Evolutionary conservation across 2,113 vertebrate species (phyloP), one percentile per base, ranked within the genome.

Genomic region (Orientallactaga bullata): DNA sequence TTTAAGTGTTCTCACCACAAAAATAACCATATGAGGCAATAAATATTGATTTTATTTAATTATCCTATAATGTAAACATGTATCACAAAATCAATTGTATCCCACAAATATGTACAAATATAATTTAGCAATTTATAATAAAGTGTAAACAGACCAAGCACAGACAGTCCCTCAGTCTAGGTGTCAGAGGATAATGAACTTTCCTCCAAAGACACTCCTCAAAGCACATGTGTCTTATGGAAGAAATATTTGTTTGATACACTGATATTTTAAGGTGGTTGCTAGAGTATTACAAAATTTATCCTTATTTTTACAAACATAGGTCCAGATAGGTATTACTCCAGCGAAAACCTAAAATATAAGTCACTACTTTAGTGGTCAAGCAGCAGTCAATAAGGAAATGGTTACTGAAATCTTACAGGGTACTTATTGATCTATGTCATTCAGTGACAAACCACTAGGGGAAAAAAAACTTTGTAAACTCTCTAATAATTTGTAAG

Each of bases 321-420:
- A 26, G 8, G 18, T 79, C 76, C 18, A 39, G 21, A 71, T 12
- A 37, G 51, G 26, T 3, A 55, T 13, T 66, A 11, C 10, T 13
- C 28, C 30, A 61, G 89, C 8, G 65, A 91, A 95, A 91, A 91
- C 32, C 72, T 60, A 68, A 88, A 91, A 88, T 51, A 66, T 51
- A 89, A 60, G 30, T 72, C 82, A 84, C 21, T 63, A 63, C 51
- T 35, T 72, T 23, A 88, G 9, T 72, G 17, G 18, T 68, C 20
- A 24, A 47, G 60, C 13, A 80, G 60, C 4, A 69, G 32, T 47
- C 80, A 30, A 74, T 83, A 84, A 87, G 47, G 51, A 88, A 83
- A 80, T 28, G 28, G 13, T 74, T 81, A 18, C 28, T 37, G 30
- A 58, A 76, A 76, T 20, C 24, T 91, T n/a, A 85, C 88, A 81